Conservation (phyloP, 1,140 invertebrate species). For the Physella acuta region DNA sequence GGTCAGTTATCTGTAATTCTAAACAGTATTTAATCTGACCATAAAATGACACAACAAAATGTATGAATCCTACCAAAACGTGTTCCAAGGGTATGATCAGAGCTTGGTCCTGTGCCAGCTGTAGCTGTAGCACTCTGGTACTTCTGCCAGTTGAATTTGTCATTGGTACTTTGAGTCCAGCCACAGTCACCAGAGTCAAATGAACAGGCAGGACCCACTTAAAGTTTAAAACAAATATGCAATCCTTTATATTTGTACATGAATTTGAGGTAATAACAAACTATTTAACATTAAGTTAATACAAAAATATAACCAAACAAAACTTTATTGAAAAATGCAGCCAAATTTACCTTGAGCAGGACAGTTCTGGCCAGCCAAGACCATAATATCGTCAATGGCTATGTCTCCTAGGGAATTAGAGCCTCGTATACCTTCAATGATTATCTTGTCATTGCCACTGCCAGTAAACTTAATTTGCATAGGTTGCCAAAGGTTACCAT, state of each 20-base stretch:
- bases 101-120: slow-evolving; percentile 36
- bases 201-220: slow-evolving; percentile 13
- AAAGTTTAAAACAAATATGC: not conserved
- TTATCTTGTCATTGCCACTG: slow-evolving; percentile 13
- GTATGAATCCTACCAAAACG: slow-evolving; percentile 37
- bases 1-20: too few relatives aligned
- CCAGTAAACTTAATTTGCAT: slow-evolving; percentile 16
- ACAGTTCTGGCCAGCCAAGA: slow-evolving; percentile 3
- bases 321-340: not conserved
- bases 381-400: slow-evolving; percentile 27
- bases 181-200: slow-evolving; percentile 40
- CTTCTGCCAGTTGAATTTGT: slow-evolving; percentile 45
- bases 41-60: too few relatives aligned
- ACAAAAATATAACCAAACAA: not conserved
- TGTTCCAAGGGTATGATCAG: slow-evolving; percentile 52
- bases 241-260: too few relatives aligned
- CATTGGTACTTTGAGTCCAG: slow-evolving; percentile 39
- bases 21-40: too few relatives aligned
- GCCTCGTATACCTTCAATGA: slow-evolving; percentile 24
- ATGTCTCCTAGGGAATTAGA: slow-evolving; percentile 23
- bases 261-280: not conserved
- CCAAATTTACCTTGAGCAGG: slow-evolving; percentile 5
- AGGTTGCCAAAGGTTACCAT: slow-evolving; percentile 50
- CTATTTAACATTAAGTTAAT: not conserved
- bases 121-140: slow-evolving; percentile 37